Evolutionary conservation across 2,888 invertebrate species (phyloP), one percentile per base, ranked within the genome.

Genomic region (Agrochola circellaris): DNA sequence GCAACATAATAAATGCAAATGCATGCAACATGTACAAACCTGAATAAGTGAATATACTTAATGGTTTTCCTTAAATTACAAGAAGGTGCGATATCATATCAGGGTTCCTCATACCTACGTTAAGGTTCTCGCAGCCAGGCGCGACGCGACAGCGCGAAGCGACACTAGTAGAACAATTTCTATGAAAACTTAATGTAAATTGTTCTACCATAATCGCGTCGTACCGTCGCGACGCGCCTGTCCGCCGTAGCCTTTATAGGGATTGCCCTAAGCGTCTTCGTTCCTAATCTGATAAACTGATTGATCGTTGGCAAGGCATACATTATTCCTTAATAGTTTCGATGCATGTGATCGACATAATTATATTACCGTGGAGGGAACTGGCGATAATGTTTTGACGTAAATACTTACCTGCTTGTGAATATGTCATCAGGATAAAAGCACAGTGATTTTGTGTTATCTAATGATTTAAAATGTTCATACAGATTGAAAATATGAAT

Each of bases 261-360:
- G 58, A 15, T 67, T 61, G 23, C 66, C 60, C 34, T 54, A 42
- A 54, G 38, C 34, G 17, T 62, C 51, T 75, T 73, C 26, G 34
- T 48, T 58, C n/a, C 11, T 70, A 75, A 83, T 79, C 30, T 48
- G 61, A 70, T 83, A n/a, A 51, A 38, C 20, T 70, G 84, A 75
- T 75, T 75, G 83, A 79, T 67, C 17, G 58, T 7, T 58, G 34
- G 60, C 45, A 54, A 61, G 62, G 71, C 65, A 83, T 61, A 58
- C 34, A 73, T 79, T 75, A 79, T 69, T 30, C 68, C 74, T 23
- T 75, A 72, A 69, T 66, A 62, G 83, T 70, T 58, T 26, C 11
- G 23, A 73, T 83, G 61, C 51, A 69, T 79, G 61, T 70, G 71
- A 83, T 83, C 13, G 56, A 75, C 68, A 45, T 79, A 70, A 75